Evolutionary conservation across 2,797 vertebrate genomes (phyloP), one percentile per base, ranked within the genome.

Genomic region (Petrocephalus sullivani): DNA sequence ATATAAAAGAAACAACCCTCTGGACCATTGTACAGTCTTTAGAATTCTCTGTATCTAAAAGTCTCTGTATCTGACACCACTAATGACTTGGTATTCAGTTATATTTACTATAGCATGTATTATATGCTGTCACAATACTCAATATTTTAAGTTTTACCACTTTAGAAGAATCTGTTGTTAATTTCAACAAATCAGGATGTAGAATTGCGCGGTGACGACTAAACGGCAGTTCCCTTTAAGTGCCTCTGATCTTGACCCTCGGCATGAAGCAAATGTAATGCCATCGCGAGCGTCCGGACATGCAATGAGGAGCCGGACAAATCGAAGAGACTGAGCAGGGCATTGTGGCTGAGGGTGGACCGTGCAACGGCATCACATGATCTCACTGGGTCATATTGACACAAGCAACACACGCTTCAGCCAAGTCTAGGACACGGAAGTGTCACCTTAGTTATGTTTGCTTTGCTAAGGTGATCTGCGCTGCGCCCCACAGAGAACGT

Each of bases 381-480:
- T 89, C 57, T 85, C 81, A 87, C 84, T 84, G 86, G 87, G 88
- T n/a, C 58, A 49, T 82, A 86, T 57, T 67, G 89, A 88, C 87
- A 91, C 89, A 89, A 88, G 33, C 91, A 81, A 88, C 75, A 89
- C 89, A 83, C 16, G 41, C 46, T 53, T 28, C 58, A 71, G 86
- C 60, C 37, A 23, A 41, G 86, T 64, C 19, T 41, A 56, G 19
- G 16, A 82, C 87, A 91, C 60, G 1, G 89, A 89, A 88, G 53
- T 87, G 90, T 90, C 87, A 84, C 83, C 92, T 92, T 89, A 64
- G 33, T 88, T 82, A 19, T 91, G 89, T 92, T 94, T 94, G 90
- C 94, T 92, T 91, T 93, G 90, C 90, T 0, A 85, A 90, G 88
- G 88, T 85, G 88, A 91, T 88, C 87, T 82, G 75, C 23, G 19